Percentiles rank a stretch among this genome's conserved stretches.
phyloP scores from a whole-genome alignment of 2,113 vertebrate species.

The Pardalotus punctatus region DNA sequence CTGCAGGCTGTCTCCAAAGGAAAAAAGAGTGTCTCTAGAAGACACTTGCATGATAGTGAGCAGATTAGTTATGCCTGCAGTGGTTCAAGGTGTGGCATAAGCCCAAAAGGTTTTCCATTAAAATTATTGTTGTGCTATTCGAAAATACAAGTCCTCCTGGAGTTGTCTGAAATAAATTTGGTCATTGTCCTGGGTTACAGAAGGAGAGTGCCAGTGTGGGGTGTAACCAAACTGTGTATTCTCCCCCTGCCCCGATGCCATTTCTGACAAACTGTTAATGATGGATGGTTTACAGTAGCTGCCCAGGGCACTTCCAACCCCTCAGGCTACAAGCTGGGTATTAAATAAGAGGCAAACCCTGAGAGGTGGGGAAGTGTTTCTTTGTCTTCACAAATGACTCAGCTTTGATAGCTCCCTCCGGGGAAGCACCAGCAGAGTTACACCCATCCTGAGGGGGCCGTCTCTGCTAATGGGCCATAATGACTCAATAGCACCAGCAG shows the following conservation, averaged over 20 bases:
- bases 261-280: neutral
- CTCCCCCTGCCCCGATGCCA: no score
- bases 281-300: neutral
- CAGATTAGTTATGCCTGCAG: conserved; percentile 27
- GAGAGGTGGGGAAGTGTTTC: neutral
- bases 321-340: neutral
- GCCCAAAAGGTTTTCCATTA: neutral
- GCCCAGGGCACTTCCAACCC: neutral
- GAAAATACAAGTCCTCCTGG: neutral
- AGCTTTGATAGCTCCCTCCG: neutral
- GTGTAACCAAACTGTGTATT: neutral
- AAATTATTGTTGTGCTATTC: neutral
- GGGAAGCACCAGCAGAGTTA: neutral
- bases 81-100: conserved; percentile 5
- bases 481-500: fast-evolving
- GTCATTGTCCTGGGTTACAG: neutral
- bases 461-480: neutral
- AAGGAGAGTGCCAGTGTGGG: neutral
- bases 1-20: neutral
- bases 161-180: neutral
- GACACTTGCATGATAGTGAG: neutral
- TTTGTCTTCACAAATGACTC: neutral
- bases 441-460: neutral
- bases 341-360: neutral
- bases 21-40: neutral